Percentiles rank a stretch among this genome's conserved stretches.
Conservation (phyloP, 1,140 invertebrate genomes). For the Myzus persicae region DNA sequence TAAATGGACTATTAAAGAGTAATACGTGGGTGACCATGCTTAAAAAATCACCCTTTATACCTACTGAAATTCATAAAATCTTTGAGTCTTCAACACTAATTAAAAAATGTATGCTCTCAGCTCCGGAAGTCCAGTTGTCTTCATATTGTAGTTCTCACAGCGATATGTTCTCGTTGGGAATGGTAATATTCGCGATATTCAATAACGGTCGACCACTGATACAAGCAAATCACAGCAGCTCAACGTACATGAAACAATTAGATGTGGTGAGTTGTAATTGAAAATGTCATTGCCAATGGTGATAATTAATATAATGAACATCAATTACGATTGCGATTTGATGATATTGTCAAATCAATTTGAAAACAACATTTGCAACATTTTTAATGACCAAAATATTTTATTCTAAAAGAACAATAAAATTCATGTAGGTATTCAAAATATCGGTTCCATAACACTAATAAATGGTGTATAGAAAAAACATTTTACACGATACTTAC, state of each 20-base stretch:
- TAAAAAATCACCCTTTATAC: too few relatives aligned
- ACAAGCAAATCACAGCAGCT: conserved; percentile 85
- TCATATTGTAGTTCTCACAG: conserved; percentile 84
- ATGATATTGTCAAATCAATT: background rate
- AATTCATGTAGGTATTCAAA: background rate
- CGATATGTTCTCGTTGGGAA: conserved; percentile 95
- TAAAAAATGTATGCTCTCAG: conserved; percentile 66
- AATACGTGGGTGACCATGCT: too few relatives aligned
- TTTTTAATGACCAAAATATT: background rate
- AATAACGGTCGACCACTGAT: conserved; percentile 87
- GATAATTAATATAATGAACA: background rate
- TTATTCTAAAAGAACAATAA: background rate
- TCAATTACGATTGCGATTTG: background rate
- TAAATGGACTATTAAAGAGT: too few relatives aligned
- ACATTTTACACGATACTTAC: background rate
- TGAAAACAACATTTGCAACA: background rate
- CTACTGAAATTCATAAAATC: too few relatives aligned
- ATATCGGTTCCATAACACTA: background rate
- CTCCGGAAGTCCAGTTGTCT: conserved; percentile 86
- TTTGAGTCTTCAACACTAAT: too few relatives aligned
- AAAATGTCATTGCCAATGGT: background rate
- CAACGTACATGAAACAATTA: conserved; percentile 87
- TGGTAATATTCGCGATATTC: conserved; percentile 91
- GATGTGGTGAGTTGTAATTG: conserved; percentile 78
- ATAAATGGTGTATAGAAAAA: too few relatives aligned